A percentile compares a stretch with the other conserved stretches of the same genome.
Conservation (phyloP, 2,113 vertebrate species). For the Dromiciops gliroides region DNA sequence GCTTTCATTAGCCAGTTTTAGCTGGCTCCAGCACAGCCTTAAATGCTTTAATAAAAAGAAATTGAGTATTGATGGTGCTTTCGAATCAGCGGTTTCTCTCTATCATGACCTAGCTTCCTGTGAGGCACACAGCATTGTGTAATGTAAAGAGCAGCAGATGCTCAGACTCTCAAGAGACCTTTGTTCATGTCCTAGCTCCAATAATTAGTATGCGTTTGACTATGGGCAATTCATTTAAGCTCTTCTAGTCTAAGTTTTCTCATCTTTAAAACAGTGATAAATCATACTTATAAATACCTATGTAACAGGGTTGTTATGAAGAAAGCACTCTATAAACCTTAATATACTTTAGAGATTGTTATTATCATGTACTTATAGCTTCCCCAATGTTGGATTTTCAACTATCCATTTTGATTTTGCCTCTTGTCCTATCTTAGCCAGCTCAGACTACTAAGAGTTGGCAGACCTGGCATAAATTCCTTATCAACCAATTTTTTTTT, state of each 20-base stretch:
- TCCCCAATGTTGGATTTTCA: background rate
- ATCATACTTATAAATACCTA: background rate
- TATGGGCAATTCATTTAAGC: background rate
- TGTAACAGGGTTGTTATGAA: background rate
- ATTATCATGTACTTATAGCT: background rate
- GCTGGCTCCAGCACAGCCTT: background rate
- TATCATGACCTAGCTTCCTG: background rate
- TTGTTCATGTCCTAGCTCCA: background rate
- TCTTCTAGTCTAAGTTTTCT: background rate
- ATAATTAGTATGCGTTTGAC: background rate
- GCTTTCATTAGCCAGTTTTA: background rate
- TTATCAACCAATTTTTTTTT: background rate
- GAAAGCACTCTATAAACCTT: background rate
- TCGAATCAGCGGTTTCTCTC: background rate
- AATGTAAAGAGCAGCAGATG: background rate
- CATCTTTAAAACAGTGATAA: background rate
- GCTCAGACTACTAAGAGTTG: background rate
- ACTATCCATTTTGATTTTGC: background rate
- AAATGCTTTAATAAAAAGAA: background rate
- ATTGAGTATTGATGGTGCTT: background rate
- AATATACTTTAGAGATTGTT: background rate
- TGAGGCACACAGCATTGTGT: background rate
- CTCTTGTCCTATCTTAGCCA: background rate
- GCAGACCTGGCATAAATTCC: background rate
- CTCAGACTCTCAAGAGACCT: background rate